phyloP scores from a whole-genome alignment of 2,113 vertebrate genomes.

The Macrotus californicus region DNA sequence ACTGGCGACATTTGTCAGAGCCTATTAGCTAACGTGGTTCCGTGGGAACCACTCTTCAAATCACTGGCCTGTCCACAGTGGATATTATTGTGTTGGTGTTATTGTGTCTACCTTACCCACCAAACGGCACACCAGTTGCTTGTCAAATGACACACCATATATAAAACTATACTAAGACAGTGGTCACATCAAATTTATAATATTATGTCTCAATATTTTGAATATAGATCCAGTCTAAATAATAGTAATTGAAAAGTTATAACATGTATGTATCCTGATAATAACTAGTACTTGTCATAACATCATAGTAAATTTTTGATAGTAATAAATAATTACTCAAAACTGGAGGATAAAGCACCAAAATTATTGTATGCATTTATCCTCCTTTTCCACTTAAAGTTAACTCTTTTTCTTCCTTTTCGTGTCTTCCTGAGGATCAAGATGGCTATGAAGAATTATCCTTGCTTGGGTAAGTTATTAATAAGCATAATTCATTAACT shows the following conservation, averaged over 20 bases:
- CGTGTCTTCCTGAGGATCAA: neutral
- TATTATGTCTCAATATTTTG: neutral
- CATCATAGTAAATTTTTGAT: neutral
- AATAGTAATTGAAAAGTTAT: neutral
- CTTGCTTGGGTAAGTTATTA: neutral
- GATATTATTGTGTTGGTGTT: neutral
- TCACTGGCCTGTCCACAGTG: neutral
- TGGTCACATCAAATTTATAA: neutral
- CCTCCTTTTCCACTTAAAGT: neutral
- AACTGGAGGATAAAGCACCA: neutral
- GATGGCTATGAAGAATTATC: neutral
- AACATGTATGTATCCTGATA: neutral
- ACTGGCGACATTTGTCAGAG: neutral
- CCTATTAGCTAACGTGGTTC: neutral
- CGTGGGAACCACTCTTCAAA: neutral
- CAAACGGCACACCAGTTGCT: neutral
- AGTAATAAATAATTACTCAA: neutral
- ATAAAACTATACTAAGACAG: neutral
- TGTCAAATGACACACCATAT: neutral
- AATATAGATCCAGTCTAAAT: neutral
- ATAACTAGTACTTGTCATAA: neutral
- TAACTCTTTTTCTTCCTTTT: neutral
- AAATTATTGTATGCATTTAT: neutral
- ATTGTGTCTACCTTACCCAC: neutral
- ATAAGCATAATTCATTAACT: conserved; percentile 52